Evolutionary conservation across 2,888 invertebrate genomes (phyloP).

Genomic region (Agrenia bidenticulata): DNA sequence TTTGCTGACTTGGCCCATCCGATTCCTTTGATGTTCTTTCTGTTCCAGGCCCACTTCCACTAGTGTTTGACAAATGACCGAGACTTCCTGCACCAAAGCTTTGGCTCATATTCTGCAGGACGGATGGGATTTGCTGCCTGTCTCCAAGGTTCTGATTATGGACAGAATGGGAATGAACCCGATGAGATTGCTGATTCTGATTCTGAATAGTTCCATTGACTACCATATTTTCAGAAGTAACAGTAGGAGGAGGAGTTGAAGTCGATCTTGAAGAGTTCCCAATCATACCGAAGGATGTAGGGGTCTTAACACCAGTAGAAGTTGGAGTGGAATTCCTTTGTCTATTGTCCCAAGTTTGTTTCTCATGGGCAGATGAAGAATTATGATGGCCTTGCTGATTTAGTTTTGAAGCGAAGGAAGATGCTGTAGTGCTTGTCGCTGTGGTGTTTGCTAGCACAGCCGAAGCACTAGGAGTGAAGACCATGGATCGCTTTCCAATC

Average conservation of each 20-base stretch:
- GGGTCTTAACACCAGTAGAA: conserved; percentile 31
- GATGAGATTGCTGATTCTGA: background rate
- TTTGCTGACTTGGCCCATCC: background rate
- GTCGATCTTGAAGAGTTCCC: conserved; percentile 10
- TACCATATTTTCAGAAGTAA: background rate
- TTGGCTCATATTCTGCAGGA: background rate
- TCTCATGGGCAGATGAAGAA: background rate
- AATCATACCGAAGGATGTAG: conserved; percentile 25
- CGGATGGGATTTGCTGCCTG: conserved; percentile 1
- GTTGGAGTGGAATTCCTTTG: conserved; percentile 40
- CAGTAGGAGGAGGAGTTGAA: conserved; percentile 25
- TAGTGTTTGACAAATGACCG: background rate
- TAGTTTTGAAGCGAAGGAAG: conserved; percentile 1
- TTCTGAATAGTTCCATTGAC: background rate
- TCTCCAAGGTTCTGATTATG: background rate
- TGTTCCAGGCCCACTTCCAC: background rate
- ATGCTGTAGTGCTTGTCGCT: conserved; percentile 16
- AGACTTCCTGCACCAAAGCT: conserved; percentile 3
- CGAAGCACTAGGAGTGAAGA: conserved; percentile 31
- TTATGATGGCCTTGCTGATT: background rate
- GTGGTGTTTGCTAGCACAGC: conserved; percentile 13
- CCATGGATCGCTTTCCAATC: conserved; percentile 33
- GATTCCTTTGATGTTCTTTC: conserved; percentile 1
- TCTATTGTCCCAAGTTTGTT: conserved; percentile 30
- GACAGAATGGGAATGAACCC: background rate